These are phyloP conservation scores for Phymastichus coffea DNA, from an alignment of 1,140 invertebrate species.

Conservation along the genomic window DNA sequence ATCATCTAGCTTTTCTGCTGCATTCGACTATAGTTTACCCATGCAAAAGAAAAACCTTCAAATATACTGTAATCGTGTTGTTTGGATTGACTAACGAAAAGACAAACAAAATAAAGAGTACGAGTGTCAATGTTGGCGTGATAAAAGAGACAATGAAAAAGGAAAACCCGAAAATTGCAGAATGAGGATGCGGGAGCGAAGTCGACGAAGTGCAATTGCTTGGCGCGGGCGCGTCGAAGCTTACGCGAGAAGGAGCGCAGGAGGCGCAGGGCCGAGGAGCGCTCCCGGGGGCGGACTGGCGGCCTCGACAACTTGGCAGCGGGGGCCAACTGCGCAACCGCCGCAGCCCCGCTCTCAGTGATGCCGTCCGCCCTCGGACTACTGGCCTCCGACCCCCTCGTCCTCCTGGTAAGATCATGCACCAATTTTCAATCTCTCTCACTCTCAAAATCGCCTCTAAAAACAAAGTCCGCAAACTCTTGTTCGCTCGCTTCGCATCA, in stretches of 20 bases:
- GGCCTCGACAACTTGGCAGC: not conserved
- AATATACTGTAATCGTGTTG: too few relatives aligned
- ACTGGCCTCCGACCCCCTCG: constrained; percentile 56
- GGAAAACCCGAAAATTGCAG: not conserved
- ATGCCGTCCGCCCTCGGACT: constrained; percentile 58
- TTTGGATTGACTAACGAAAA: too few relatives aligned
- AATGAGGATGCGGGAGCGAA: constrained; percentile 19
- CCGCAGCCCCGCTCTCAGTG: constrained; percentile 53
- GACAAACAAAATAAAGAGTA: too few relatives aligned
- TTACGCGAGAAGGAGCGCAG: constrained; percentile 50
- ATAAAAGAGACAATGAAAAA: not conserved
- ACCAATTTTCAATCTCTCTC: not conserved
- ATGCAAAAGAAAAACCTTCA: too few relatives aligned
- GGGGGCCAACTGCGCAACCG: too few relatives aligned
- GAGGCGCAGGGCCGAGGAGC: constrained; percentile 55
- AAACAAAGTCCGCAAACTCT: not conserved
- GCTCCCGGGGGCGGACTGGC: constrained; percentile 52
- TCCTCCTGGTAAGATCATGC: constrained; percentile 59
- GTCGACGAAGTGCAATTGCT: constrained; percentile 28
- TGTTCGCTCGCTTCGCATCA: not conserved
- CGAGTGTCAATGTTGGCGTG: too few relatives aligned
- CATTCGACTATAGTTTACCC: too few relatives aligned
- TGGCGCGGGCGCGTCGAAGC: constrained; percentile 23
- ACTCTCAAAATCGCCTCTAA: too few relatives aligned
- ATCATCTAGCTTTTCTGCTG: too few relatives aligned